Conservation (phyloP, 2,113 vertebrate species). For the Lipophrys pholis region DNA sequence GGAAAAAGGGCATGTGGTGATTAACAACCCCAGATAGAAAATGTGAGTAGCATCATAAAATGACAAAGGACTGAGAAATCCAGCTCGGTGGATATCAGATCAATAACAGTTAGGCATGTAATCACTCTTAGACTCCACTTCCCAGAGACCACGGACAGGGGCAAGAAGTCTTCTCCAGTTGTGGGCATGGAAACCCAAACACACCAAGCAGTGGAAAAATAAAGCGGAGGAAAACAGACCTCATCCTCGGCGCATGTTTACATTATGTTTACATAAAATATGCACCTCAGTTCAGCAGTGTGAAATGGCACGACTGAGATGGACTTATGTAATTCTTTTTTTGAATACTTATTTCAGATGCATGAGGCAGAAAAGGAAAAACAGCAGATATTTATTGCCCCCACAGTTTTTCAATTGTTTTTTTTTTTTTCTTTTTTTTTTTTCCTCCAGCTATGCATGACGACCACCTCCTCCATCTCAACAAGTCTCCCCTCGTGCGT, state of each 20-base stretch:
- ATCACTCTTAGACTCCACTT: conserved; percentile 5
- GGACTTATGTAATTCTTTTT: conserved; percentile 34
- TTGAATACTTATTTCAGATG: conserved; percentile 34
- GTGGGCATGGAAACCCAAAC: neutral
- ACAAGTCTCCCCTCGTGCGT: conserved; percentile 45
- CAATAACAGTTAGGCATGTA: conserved; percentile 6
- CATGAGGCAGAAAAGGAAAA: conserved; percentile 26
- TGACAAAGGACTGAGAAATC: neutral
- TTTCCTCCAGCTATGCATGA: conserved; percentile 10
- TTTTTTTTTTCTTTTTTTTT: conserved; percentile 25
- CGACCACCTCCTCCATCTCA: conserved; percentile 40
- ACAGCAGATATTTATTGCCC: conserved; percentile 53
- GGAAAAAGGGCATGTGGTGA: neutral
- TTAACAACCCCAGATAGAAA: neutral
- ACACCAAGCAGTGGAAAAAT: neutral
- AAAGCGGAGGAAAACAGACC: neutral
- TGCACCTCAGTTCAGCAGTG: conserved; percentile 10
- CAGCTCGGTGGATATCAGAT: conserved; percentile 16
- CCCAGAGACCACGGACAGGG: neutral
- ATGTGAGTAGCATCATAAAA: conserved; percentile 7
- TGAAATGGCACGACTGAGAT: conserved; percentile 2
- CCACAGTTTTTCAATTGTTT: conserved; percentile 12
- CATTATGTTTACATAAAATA: neutral
- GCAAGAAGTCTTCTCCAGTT: neutral
- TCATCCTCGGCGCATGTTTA: neutral